phyloP scores from a whole-genome alignment of 2,113 vertebrate genomes.

The Callaeas wilsoni region DNA sequence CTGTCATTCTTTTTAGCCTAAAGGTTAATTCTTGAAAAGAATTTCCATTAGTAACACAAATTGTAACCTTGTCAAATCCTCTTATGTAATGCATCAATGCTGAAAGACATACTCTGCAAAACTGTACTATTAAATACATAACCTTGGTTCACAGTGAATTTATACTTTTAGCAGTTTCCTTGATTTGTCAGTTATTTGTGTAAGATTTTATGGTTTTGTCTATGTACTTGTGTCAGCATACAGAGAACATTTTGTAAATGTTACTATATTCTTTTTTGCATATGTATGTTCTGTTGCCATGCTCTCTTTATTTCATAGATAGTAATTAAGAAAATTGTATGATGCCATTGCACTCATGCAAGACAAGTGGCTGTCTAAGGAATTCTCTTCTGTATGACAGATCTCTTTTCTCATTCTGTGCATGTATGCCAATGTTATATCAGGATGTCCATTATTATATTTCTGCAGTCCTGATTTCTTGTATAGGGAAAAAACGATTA shows the following conservation, averaged over 20 bases:
- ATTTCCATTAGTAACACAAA: constrained; percentile 78
- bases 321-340: neutral
- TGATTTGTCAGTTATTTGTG: constrained; percentile 30
- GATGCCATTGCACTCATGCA: neutral
- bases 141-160: constrained; percentile 24
- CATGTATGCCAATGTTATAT: neutral
- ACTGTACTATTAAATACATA: constrained; percentile 34
- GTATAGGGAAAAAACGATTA: neutral
- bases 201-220: neutral
- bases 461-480: neutral
- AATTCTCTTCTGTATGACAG: neutral
- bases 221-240: neutral
- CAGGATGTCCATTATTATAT: neutral
- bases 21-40: constrained; percentile 76
- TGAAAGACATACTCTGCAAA: constrained; percentile 49
- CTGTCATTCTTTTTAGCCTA: constrained; percentile 71
- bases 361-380: neutral
- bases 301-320: neutral
- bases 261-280: neutral
- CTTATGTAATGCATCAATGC: constrained; percentile 57
- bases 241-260: neutral
- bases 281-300: neutral
- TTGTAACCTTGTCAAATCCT: constrained; percentile 76
- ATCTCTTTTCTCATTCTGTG: neutral
- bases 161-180: constrained; percentile 14